Percentiles rank a stretch among this genome's conserved stretches.
These are phyloP conservation scores for Phalacrocorax pelagicus DNA, from an alignment of 2,113 vertebrate species.

Conservation along the genomic window DNA sequence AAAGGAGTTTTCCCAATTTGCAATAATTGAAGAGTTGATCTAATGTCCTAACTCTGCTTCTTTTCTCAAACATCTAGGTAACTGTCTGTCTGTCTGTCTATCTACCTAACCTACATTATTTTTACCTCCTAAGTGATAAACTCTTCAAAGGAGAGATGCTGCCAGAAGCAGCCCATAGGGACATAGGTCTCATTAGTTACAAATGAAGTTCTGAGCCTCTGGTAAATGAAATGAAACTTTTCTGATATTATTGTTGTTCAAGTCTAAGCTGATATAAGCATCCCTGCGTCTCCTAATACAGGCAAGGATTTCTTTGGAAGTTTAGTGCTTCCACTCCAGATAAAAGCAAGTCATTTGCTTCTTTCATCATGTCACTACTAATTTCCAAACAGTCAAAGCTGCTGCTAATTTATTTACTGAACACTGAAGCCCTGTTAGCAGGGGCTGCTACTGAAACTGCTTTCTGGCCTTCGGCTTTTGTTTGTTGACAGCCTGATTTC, in stretches of 20 bases:
- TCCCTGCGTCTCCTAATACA: constrained; percentile 57
- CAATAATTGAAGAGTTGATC: constrained; percentile 19
- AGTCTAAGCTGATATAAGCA: constrained; percentile 63
- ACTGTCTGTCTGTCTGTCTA: not conserved
- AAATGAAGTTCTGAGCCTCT: constrained; percentile 78
- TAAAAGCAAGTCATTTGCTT: constrained; percentile 78
- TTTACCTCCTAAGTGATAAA: constrained; percentile 23
- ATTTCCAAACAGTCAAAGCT: constrained; percentile 79
- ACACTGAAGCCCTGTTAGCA: constrained; percentile 70
- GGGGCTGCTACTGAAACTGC: constrained; percentile 72
- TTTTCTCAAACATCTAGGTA: not conserved
- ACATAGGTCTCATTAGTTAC: constrained; percentile 68
- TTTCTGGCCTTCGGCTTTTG: constrained; percentile 80
- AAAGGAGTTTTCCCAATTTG: constrained; percentile 11
- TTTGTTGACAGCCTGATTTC: constrained; percentile 86
- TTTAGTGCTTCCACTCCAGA: constrained; percentile 63
- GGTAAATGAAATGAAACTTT: constrained; percentile 76
- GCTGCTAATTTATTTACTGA: constrained; percentile 82
- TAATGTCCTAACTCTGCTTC: not conserved
- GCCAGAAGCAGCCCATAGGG: constrained; percentile 59
- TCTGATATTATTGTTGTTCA: constrained; percentile 51
- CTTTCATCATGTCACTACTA: constrained; percentile 78
- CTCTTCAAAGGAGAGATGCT: constrained; percentile 20
- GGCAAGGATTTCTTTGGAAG: constrained; percentile 65
- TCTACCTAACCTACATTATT: not conserved